Evolutionary conservation across 1,140 invertebrate species (phyloP).

Genomic region (Lasioglossum albipes): DNA sequence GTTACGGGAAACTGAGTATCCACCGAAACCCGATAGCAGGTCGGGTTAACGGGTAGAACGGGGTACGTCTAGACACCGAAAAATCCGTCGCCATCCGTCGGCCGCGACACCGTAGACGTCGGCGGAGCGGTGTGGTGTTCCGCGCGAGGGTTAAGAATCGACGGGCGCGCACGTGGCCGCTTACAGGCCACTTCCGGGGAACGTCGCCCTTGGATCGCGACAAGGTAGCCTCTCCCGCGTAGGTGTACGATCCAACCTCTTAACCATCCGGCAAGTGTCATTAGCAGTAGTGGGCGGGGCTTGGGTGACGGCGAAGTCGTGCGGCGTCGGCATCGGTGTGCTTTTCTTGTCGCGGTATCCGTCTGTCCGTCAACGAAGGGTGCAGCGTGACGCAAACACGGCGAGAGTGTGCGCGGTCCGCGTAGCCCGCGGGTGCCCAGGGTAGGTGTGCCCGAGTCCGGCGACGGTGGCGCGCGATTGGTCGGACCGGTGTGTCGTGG

Average conservation of each 20-base stretch:
- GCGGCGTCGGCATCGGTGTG: too few species aligned
- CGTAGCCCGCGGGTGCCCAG: not conserved
- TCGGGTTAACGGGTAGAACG: too few species aligned
- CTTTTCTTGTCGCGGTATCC: not conserved
- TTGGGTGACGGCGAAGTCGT: not conserved
- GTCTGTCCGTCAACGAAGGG: conserved; percentile 11
- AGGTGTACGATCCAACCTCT: conserved; percentile 47
- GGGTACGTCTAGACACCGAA: not conserved
- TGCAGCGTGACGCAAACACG: conserved; percentile 25
- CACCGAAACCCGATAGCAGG: too few species aligned
- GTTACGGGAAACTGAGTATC: too few species aligned
- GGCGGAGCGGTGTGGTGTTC: conserved; percentile 18
- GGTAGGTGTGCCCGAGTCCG: not conserved
- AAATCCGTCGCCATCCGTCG: not conserved
- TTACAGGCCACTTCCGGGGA: conserved; percentile 42
- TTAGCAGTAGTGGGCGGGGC: conserved; percentile 44
- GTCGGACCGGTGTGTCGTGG: conserved; percentile 30
- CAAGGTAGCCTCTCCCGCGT: conserved; percentile 36
- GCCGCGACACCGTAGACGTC: conserved; percentile 18
- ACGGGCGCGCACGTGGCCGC: conserved; percentile 42
- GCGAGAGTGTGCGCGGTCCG: conserved; percentile 26
- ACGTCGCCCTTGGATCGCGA: conserved; percentile 44
- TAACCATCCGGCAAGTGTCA: conserved; percentile 62
- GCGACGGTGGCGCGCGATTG: not conserved
- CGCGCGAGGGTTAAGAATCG: conserved; percentile 35